phyloP scores from a whole-genome alignment of 1,140 invertebrate species.

The Eubasilissa regina region DNA sequence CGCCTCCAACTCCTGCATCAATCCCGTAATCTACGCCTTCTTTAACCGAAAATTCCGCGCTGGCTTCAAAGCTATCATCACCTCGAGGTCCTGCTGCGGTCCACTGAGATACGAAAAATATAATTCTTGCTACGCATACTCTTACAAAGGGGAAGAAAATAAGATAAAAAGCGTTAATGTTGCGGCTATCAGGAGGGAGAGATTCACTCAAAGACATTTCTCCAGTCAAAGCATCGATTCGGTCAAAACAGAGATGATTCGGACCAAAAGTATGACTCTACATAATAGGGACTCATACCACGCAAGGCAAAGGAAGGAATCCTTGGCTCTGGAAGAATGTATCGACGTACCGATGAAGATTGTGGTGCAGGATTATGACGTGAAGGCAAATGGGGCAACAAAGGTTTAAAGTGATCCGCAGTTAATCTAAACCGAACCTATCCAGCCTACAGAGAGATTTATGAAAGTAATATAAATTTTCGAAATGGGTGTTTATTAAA shows the following conservation, averaged over 20 bases:
- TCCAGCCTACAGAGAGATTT: too few relatives aligned
- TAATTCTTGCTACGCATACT: slow-evolving; percentile 57
- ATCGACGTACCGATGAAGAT: slow-evolving; percentile 53
- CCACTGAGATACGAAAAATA: slow-evolving; percentile 61
- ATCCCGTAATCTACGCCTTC: slow-evolving; percentile 77
- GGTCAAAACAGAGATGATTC: slow-evolving; percentile 51
- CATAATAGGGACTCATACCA: slow-evolving; percentile 54
- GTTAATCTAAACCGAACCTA: not conserved
- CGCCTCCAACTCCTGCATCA: slow-evolving; percentile 71
- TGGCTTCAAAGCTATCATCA: slow-evolving; percentile 73
- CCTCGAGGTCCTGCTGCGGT: slow-evolving; percentile 64
- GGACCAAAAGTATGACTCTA: slow-evolving; percentile 55
- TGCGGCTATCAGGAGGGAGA: slow-evolving; percentile 50
- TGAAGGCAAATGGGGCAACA: slow-evolving; percentile 53
- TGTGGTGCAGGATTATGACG: slow-evolving; percentile 43
- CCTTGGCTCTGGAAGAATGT: slow-evolving; percentile 52
- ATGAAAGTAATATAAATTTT: too few relatives aligned
- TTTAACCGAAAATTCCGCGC: slow-evolving; percentile 79
- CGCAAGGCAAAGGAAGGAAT: slow-evolving; percentile 53
- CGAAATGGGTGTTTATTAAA: too few relatives aligned
- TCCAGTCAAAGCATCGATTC: slow-evolving; percentile 53
- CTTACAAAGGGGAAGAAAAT: slow-evolving; percentile 55
- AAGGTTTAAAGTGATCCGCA: slow-evolving; percentile 40
- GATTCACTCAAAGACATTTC: slow-evolving; percentile 53
- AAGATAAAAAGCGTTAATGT: slow-evolving; percentile 52